These are phyloP conservation scores for Aricia artaxerxes DNA, from an alignment of 2,888 invertebrate genomes.

Conservation along the genomic window DNA sequence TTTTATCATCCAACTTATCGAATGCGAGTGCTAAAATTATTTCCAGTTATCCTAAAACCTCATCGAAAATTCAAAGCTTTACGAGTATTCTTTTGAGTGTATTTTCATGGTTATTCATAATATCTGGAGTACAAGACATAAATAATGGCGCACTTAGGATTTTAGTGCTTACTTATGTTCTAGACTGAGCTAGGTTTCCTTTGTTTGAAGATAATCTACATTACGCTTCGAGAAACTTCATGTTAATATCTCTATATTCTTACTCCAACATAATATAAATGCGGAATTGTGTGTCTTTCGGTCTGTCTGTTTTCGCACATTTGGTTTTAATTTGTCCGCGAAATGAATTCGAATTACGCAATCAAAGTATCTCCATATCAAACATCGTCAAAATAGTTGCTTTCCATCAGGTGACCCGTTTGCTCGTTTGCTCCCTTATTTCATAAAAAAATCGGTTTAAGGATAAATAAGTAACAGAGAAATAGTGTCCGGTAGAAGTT, in stretches of 20 bases:
- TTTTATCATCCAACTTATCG: no score
- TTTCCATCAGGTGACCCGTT: no score
- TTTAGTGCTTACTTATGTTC: constrained; percentile 17
- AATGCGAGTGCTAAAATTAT: no score
- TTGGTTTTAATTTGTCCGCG: no score
- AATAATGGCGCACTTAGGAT: neutral
- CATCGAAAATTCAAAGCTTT: neutral
- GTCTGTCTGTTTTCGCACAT: no score
- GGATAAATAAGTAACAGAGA: no score
- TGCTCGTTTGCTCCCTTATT: no score
- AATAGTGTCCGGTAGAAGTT: no score
- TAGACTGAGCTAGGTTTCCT: constrained; percentile 6
- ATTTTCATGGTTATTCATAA: neutral
- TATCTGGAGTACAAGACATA: neutral
- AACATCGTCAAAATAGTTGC: no score
- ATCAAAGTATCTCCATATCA: no score
- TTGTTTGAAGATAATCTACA: constrained; percentile 16
- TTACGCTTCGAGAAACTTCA: neutral
- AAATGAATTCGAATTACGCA: no score
- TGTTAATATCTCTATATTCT: neutral
- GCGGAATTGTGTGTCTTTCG: neutral
- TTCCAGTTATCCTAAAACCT: neutral
- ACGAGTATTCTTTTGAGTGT: neutral
- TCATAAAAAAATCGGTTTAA: no score
- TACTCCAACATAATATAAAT: neutral